A percentile compares a stretch with the other conserved stretches of the same genome.
phyloP scores from a whole-genome alignment of 2,797 vertebrate genomes.

The Poecilia wingei region DNA sequence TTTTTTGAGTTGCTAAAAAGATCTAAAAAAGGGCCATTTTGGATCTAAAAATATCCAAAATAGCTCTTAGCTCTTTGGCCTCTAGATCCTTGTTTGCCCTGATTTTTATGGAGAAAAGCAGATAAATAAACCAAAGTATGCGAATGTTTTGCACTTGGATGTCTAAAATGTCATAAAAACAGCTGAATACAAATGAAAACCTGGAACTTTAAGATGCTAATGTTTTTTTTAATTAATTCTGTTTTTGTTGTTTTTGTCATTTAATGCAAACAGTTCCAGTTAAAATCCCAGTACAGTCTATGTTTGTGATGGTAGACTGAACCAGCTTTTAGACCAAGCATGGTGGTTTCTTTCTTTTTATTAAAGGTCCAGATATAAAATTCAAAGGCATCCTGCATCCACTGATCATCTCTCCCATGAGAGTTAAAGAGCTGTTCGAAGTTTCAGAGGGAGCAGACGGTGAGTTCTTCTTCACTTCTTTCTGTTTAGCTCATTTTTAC shows the following conservation, averaged over 20 bases:
- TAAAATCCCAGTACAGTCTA: not conserved
- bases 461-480: slow-evolving; percentile 26
- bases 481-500: not conserved
- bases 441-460: slow-evolving; percentile 68
- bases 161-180: not conserved
- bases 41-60: not conserved
- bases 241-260: not conserved
- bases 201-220: not conserved
- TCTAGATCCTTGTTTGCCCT: not conserved
- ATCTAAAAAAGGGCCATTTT: not conserved
- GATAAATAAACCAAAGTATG: not conserved
- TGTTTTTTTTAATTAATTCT: not conserved
- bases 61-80: not conserved
- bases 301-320: not conserved
- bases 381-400: slow-evolving; percentile 85
- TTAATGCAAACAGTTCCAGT: not conserved
- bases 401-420: slow-evolving; percentile 84
- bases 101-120: not conserved
- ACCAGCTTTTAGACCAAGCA: not conserved
- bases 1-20: not conserved
- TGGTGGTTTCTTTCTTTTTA: slow-evolving; percentile 6
- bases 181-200: not conserved
- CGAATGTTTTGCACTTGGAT: not conserved
- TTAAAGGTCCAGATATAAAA: slow-evolving; percentile 80
- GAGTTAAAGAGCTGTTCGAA: slow-evolving; percentile 83